Conservation (phyloP, 2,113 vertebrate species). For the Phoenicopterus ruber region DNA sequence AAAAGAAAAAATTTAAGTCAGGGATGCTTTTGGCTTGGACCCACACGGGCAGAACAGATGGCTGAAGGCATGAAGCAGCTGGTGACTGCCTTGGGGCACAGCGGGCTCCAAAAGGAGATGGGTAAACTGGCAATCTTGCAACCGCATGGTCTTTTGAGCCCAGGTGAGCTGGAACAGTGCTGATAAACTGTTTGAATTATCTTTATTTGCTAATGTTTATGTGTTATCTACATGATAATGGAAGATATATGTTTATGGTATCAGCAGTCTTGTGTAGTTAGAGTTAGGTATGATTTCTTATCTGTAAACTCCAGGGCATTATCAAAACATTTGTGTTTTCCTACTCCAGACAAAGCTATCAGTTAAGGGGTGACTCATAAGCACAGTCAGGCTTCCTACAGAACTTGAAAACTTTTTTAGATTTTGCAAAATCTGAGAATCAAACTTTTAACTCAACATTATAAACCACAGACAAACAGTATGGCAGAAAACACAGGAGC, state of each 20-base stretch:
- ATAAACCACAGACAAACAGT: neutral
- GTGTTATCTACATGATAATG: neutral
- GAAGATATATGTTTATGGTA: neutral
- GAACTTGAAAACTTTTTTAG: neutral
- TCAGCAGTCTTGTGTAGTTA: neutral
- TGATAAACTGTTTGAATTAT: neutral
- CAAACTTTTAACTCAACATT: neutral
- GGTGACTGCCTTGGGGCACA: neutral
- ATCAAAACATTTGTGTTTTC: neutral
- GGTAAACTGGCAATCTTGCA: neutral
- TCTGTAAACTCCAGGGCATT: neutral
- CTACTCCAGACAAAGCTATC: neutral
- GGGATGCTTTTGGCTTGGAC: neutral
- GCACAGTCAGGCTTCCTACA: neutral
- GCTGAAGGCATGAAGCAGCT: constrained; percentile 20
- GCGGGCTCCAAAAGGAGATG: neutral
- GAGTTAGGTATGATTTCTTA: neutral
- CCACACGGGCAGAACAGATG: constrained; percentile 17
- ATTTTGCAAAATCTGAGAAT: neutral
- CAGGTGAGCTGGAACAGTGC: constrained; percentile 5
- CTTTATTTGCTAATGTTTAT: neutral
- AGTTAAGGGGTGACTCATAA: neutral
- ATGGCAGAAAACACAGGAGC: neutral
- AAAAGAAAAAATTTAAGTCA: neutral
- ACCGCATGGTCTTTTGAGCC: neutral